Evolutionary conservation across 2,888 invertebrate genomes (phyloP), one percentile per base, ranked within the genome.

Genomic region (Idaea biselata): DNA sequence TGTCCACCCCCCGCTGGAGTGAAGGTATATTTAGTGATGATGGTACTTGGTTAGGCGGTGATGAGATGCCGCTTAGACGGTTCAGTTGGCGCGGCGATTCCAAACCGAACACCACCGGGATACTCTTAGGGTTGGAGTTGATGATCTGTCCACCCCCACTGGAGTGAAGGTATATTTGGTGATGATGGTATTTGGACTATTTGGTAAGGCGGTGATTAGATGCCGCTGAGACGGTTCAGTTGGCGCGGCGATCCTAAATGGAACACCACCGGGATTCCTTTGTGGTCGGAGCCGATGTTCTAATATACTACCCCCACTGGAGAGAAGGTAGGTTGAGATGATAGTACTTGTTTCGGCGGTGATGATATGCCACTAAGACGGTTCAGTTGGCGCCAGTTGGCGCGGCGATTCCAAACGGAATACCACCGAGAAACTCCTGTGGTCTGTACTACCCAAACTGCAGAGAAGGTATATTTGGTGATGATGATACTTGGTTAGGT

Each of bases 81-180:
- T 98, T 98, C 84, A 96, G n/a, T n/a, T 98, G 98, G 98, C 93
- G 97, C 73, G 97, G 97, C 3, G 98, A 98, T 5, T 96, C 96
- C 0, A 97, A 97, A 81, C 93, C 98, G 65, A 97, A 98, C 79
- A 98, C 98, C 16, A 97, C 97, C 6, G 98, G 25, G 25, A 25
- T 25, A 25, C 25, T 25, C 5, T 94, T 71, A 11, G 98, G 98
- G 98, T 97, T 97, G 18, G 96, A 97, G 80, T 95, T 97, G 58
- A 97, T 97, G 84, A 87, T 96, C 64, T 25, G 25, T 25, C 25
- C 5, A 25, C 25, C 59, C 93, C 93, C 70, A 33, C 62, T 0
- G 63, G 63, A 17, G 61, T 60, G 58, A 58, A 60, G 63, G 68
- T 61, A 58, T 31, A 16, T 56, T 31, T 44, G 25, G 25, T 25